These are phyloP conservation scores for Holotrichia oblita DNA, from an alignment of 1,140 invertebrate genomes.

Conservation along the genomic window DNA sequence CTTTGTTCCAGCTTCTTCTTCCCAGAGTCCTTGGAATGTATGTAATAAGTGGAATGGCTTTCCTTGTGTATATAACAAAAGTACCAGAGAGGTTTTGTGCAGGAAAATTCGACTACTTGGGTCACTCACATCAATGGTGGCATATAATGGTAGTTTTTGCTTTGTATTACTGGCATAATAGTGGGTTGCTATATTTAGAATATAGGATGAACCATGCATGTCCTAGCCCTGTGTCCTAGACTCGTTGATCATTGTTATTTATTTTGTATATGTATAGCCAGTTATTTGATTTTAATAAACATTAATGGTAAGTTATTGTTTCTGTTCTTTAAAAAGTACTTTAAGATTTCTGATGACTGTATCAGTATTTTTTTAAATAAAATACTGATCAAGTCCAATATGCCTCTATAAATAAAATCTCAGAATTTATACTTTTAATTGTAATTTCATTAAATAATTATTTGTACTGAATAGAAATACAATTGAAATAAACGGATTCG, in stretches of 20 bases:
- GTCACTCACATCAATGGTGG: constrained; percentile 97
- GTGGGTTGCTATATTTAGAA: constrained; percentile 87
- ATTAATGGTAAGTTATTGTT: background rate
- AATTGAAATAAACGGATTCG: too few relatives aligned
- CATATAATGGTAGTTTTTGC: constrained; percentile 88
- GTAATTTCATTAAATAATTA: too few relatives aligned
- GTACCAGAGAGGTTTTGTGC: constrained; percentile 72
- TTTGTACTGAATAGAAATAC: too few relatives aligned
- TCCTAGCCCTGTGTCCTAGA: constrained; percentile 58
- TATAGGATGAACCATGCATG: constrained; percentile 86
- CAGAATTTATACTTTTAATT: too few relatives aligned
- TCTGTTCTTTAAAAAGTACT: too few relatives aligned
- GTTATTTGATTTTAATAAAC: background rate
- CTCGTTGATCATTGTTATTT: constrained; percentile 54
- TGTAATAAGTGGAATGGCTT: constrained; percentile 83
- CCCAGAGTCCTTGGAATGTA: constrained; percentile 93
- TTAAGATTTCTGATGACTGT: too few relatives aligned
- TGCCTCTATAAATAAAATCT: too few relatives aligned
- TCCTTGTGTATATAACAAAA: constrained; percentile 87
- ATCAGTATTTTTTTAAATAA: too few relatives aligned
- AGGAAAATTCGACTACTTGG: constrained; percentile 90
- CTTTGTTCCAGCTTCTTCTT: constrained; percentile 78
- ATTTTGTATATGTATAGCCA: background rate
- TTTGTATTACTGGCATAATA: constrained; percentile 95
- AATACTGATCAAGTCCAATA: too few relatives aligned